phyloP scores from a whole-genome alignment of 2,113 vertebrate genomes.

The Geothlypis trichas region DNA sequence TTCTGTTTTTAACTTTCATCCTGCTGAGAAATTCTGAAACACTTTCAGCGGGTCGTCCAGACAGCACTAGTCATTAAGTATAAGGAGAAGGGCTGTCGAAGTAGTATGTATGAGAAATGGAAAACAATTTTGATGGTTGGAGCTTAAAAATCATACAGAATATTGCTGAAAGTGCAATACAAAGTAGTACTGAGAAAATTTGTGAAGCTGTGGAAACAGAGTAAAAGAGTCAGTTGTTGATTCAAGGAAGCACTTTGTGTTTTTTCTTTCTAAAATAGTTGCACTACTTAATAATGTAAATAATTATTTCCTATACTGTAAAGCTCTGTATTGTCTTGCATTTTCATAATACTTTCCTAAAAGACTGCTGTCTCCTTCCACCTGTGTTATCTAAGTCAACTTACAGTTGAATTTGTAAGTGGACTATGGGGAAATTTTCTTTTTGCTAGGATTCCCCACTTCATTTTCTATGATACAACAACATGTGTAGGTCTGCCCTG shows the following conservation, averaged over 20 bases:
- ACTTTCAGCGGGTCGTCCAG: background rate
- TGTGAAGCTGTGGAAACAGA: background rate
- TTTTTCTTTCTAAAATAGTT: background rate
- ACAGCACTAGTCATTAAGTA: background rate
- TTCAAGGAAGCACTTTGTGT: background rate
- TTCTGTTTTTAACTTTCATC: background rate
- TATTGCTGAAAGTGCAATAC: background rate
- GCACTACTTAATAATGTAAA: background rate
- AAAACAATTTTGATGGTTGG: background rate
- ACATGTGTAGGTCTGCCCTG: background rate
- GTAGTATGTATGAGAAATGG: background rate
- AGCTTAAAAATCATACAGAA: background rate
- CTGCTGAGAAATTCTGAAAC: background rate
- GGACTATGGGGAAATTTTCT: background rate
- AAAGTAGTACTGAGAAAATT: background rate
- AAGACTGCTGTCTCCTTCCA: background rate
- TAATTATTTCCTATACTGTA: background rate
- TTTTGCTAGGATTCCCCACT: background rate
- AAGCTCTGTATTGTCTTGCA: background rate
- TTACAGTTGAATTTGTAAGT: too few relatives aligned
- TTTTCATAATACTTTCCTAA: background rate
- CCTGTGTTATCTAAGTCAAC: background rate
- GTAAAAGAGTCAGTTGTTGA: background rate
- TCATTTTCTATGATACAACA: background rate
- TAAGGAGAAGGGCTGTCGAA: background rate